Evolutionary conservation across 1,140 invertebrate species (phyloP), one percentile per base, ranked within the genome.

Genomic region (Steinernema feltiae): DNA sequence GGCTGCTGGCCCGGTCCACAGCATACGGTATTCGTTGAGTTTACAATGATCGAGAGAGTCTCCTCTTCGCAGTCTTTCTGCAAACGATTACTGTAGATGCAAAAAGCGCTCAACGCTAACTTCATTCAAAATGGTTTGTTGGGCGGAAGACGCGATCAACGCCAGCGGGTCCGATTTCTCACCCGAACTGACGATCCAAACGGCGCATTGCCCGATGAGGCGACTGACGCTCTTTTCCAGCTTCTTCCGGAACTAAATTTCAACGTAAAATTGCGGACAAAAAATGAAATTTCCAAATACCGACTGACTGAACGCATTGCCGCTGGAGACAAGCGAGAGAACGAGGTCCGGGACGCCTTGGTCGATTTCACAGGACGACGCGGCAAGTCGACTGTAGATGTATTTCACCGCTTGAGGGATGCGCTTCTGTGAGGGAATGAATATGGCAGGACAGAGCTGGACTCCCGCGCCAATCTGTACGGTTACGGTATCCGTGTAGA

Each of bases 301-400:
- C 27, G 18, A 71, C 71, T 79, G 74, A 77, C 75, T 71, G 74
- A 84, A 76, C 70, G 73, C 71, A 76, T 84, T 82, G 48, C 83
- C 83, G 72, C 79, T 85, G n/a, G 79, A 79, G 27, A 85, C 78
- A 3, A 85, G 30, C 21, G 82, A 79, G 27, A 85, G 53, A n/a
- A 84, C 48, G 17, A 85, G 35, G 74, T 85, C 77, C 18, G 83
- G 80, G 24, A 85, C 77, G 30, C 83, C 83, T 75, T 84, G 76
- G 73, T 82, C 82, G 0, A 82, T 69, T 74, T 80, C 79, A 18
- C 48, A 70, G 27, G 81, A 81, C 1, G 71, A 69, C 0, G 81
- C 73, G 1, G 82, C 79, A 24, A 82, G 69, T 15, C 75, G 35
- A 69, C 81, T 82, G 72, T 83, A 82, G 32, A 80, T 75, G 46